Base-by-base conservation (phyloP, 1,140 invertebrate genomes). In the Musca vetustissima region DNA sequence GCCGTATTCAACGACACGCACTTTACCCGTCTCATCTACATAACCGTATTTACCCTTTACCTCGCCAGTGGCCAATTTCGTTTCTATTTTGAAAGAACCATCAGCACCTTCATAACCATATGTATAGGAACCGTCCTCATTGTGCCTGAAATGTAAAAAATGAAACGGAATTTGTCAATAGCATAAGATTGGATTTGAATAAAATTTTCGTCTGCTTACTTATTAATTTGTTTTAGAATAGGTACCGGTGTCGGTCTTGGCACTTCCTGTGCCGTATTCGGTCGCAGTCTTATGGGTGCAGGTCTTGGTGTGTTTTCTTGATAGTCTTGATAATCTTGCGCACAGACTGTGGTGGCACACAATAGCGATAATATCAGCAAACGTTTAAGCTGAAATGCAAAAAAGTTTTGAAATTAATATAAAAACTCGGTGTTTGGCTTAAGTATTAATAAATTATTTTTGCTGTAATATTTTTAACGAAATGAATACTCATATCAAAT, bases 21-120 rank as follows among this genome's bases (percentile, higher is more conserved):
- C 87, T 83, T 87, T 80, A 50, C 93, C 93, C 1, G 86, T 85
- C 75, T 92, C 91, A 79, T 94, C 93, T 28, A 94, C 89, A 83
- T 94, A 96, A 7, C 94, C 92, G 75, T 94, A 94, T 77, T 93
- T 93, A 66, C 93, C 93, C 76, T 90, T 90, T 0, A 94, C 92
- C 70, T 93, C 90, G 0, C 93, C 92, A 17, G 86, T 89, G 0
- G 89, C 86, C 32, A 90, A 82, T 76, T 94, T 93, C 8, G 92
- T 93, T 79, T 95, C 92, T 72, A 94, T 93, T 82, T 94, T 94
- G 83, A 94, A 93, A 4, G 91, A 90, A 50, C 93, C 92, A 75
- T 93, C 91, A 14, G 89, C 91, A 11, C 91, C 91, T 78, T 94
- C 92, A 80, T 93, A 95, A 0, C 92, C 92, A 73, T 93, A 95